phyloP scores from a whole-genome alignment of 1,140 invertebrate species.

The Agrilus planipennis region DNA sequence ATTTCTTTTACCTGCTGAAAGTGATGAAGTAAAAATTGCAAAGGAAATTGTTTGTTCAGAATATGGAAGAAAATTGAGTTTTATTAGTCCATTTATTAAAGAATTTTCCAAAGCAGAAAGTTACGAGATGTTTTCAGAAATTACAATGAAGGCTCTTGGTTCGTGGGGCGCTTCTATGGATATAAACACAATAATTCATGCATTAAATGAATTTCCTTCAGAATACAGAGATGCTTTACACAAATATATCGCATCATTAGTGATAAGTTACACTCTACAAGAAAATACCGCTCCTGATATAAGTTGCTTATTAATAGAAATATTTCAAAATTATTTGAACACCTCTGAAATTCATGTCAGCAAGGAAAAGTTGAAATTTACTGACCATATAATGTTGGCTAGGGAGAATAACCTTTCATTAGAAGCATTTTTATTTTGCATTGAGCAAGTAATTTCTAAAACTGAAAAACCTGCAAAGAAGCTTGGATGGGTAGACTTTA shows the following conservation, averaged over 20 bases:
- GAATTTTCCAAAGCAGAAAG: constrained; percentile 24
- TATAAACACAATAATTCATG: constrained; percentile 3
- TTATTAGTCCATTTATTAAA: neutral
- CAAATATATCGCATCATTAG: constrained; percentile 17
- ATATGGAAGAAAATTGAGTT: constrained; percentile 6
- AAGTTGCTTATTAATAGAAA: constrained; percentile 27
- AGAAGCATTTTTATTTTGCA: constrained; percentile 16
- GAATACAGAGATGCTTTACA: constrained; percentile 29
- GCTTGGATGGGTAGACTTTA: constrained; percentile 13
- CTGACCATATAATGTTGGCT: constrained; percentile 19
- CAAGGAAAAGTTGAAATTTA: constrained; percentile 26
- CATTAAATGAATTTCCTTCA: constrained; percentile 29
- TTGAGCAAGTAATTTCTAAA: constrained; percentile 19
- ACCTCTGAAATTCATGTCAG: constrained; percentile 28
- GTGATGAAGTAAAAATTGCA: constrained; percentile 36
- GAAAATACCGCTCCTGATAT: constrained; percentile 9
- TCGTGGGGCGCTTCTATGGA: neutral
- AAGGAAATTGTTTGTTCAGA: constrained; percentile 31
- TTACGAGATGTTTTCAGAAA: constrained; percentile 9
- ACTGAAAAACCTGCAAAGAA: constrained; percentile 8
- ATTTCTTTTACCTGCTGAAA: constrained; percentile 42
- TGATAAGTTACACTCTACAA: constrained; percentile 14
- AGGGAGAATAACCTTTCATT: constrained; percentile 16
- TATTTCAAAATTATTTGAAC: constrained; percentile 31
- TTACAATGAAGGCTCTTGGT: constrained; percentile 5